Percentiles rank a stretch among this genome's conserved stretches.
These are phyloP conservation scores for Mycalesis mineus DNA, from an alignment of 2,888 invertebrate genomes.

Conservation along the genomic window DNA sequence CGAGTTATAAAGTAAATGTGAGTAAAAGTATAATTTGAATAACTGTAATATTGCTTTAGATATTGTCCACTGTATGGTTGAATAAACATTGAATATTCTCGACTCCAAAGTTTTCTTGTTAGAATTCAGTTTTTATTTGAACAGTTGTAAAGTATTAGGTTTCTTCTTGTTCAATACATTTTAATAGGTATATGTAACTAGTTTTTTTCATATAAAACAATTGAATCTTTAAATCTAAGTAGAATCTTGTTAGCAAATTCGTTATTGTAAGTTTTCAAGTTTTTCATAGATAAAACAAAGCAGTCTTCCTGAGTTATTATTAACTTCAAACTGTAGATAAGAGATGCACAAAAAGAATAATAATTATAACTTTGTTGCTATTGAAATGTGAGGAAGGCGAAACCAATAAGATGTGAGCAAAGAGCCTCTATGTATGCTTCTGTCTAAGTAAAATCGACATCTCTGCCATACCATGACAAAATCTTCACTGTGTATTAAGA, in stretches of 20 bases:
- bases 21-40: constrained; percentile 61
- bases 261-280: no score
- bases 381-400: no score
- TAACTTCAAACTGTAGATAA: no score
- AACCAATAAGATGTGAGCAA: no score
- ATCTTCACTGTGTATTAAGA: no score
- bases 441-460: no score
- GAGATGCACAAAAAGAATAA: no score
- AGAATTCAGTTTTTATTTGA: neutral
- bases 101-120: neutral
- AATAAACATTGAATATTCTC: constrained; percentile 37
- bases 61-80: constrained; percentile 36
- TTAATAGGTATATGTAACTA: neutral
- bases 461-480: no score
- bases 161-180: neutral
- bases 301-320: no score
- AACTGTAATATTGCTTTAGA: constrained; percentile 49
- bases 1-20: constrained; percentile 52
- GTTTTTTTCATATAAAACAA: neutral
- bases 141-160: neutral
- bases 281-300: no score
- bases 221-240: neutral
- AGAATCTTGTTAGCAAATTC: neutral
- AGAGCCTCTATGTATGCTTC: no score
- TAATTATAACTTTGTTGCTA: no score